phyloP scores from a whole-genome alignment of 2,797 vertebrate genomes.

The Sebastes cheni region DNA sequence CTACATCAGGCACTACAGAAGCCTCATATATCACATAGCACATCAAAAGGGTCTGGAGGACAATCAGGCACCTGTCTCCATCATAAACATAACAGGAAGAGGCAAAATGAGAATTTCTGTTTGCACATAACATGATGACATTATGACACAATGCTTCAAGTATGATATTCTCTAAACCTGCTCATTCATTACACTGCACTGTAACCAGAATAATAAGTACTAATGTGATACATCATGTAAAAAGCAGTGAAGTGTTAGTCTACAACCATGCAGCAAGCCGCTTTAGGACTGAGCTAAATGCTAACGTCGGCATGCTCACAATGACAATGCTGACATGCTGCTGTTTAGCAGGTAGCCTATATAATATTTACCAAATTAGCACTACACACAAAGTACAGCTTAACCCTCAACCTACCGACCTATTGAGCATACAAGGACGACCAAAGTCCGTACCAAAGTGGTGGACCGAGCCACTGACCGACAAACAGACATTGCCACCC shows the following conservation, averaged over 20 bases:
- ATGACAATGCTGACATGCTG: too few species aligned
- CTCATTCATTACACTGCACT: not conserved
- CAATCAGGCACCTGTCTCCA: not conserved
- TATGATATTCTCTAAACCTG: not conserved
- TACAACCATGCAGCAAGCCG: too few species aligned
- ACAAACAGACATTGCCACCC: too few species aligned
- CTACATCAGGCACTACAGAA: constrained; percentile 15
- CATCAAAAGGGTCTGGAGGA: constrained; percentile 33
- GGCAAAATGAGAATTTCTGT: not conserved
- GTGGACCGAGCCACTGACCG: too few species aligned
- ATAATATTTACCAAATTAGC: too few species aligned
- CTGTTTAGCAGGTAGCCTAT: rapidly evolving
- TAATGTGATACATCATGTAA: not conserved
- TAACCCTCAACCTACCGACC: not conserved
- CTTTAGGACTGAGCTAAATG: too few species aligned
- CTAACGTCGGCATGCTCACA: rapidly evolving
- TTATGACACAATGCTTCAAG: not conserved
- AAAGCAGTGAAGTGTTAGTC: not conserved
- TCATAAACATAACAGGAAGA: not conserved
- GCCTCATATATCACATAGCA: constrained; percentile 35
- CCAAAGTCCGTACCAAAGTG: too few species aligned
- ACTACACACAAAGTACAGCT: not conserved
- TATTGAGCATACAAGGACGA: rapidly evolving
- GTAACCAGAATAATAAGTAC: not conserved
- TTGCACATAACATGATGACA: not conserved